Percentiles rank a stretch among this genome's conserved stretches.
These are phyloP conservation scores for Struthio camelus DNA, from an alignment of 2,113 vertebrate genomes.

Conservation along the genomic window DNA sequence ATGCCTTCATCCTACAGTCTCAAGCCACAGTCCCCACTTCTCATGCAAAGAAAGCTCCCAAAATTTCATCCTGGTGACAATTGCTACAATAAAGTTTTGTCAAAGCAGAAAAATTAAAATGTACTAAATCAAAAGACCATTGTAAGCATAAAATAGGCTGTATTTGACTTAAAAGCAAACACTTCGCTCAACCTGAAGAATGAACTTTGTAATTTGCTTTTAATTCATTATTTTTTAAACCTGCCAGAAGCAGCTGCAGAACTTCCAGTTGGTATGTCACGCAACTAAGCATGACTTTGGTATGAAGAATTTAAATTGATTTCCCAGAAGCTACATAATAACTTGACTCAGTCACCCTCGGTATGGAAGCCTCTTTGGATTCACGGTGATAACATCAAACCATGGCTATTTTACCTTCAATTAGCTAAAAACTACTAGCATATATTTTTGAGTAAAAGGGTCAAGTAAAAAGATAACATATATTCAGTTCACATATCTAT, in stretches of 20 bases:
- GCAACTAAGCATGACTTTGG: neutral
- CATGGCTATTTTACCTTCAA: neutral
- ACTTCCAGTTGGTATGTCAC: neutral
- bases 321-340: neutral
- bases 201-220: neutral
- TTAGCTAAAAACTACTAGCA: neutral
- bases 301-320: neutral
- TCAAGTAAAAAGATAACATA: neutral
- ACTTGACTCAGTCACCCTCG: neutral
- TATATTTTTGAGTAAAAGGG: neutral
- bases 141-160: neutral
- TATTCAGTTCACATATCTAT: neutral
- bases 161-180: neutral
- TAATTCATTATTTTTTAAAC: neutral
- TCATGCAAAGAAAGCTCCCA: neutral
- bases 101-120: neutral
- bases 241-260: neutral
- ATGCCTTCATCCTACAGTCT: neutral
- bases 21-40: neutral
- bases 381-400: neutral
- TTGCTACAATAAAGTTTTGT: neutral
- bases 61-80: neutral
- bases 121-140: neutral
- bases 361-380: neutral
- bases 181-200: neutral